Percentiles rank a stretch among this genome's conserved stretches.
These are phyloP conservation scores for Eilema caniola DNA, from an alignment of 2,888 invertebrate genomes.

Conservation along the genomic window DNA sequence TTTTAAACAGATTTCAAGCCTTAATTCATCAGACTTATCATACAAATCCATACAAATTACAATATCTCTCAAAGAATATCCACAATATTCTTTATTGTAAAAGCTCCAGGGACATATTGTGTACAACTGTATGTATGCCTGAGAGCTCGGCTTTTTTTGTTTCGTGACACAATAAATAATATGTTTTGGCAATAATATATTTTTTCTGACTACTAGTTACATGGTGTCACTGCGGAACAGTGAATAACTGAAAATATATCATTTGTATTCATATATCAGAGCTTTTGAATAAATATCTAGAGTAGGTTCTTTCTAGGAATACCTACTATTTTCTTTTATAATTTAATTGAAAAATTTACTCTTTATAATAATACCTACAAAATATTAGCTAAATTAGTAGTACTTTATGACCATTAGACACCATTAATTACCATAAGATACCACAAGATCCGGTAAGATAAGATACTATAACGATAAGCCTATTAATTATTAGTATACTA, in stretches of 20 bases:
- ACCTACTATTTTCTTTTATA: neutral
- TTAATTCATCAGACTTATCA: neutral
- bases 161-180: slow-evolving; percentile 47
- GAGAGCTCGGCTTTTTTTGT: slow-evolving; percentile 40
- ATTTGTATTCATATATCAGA: slow-evolving; percentile 12
- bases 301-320: neutral
- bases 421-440: no score
- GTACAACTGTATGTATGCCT: slow-evolving; percentile 34
- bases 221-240: slow-evolving; percentile 30
- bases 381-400: no score
- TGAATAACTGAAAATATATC: slow-evolving; percentile 38
- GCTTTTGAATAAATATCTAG: neutral
- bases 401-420: no score
- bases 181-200: slow-evolving; percentile 42
- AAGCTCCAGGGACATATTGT: slow-evolving; percentile 30
- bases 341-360: no score
- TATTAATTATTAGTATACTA: no score
- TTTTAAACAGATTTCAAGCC: neutral
- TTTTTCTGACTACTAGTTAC: slow-evolving; percentile 36
- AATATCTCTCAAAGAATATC: slow-evolving; percentile 25
- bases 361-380: no score
- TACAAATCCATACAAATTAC: slow-evolving; percentile 40
- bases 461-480: no score
- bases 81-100: slow-evolving; percentile 33
- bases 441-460: no score